Conservation (phyloP, 1,140 invertebrate genomes). For the Archegozetes longisetosus region DNA sequence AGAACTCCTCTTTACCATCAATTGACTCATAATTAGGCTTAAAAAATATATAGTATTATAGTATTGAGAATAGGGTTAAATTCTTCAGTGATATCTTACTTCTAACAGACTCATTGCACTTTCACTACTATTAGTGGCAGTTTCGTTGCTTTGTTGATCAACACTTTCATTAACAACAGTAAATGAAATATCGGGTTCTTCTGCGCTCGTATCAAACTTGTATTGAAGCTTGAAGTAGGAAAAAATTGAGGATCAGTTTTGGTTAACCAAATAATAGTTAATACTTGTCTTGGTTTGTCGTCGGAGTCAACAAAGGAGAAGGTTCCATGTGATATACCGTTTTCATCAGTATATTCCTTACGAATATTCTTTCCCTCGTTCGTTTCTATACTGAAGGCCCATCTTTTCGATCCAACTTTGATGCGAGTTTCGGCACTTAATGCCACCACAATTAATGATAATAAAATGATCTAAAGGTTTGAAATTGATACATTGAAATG, state of each 20-base stretch:
- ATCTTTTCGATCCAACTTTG: slow-evolving; percentile 5
- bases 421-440: slow-evolving; percentile 5
- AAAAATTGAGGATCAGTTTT: not conserved
- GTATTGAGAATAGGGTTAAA: too few species aligned
- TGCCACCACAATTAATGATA: slow-evolving; percentile 6
- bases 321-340: not conserved
- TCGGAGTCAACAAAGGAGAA: not conserved
- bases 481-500: too few species aligned
- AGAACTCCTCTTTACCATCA: slow-evolving; percentile 9
- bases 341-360: slow-evolving; percentile 6
- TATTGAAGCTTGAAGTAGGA: slow-evolving; percentile 5
- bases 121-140: not conserved
- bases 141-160: not conserved
- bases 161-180: slow-evolving; percentile 2
- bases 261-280: not conserved
- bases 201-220: not conserved
- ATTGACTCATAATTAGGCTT: slow-evolving; percentile 12
- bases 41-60: too few species aligned
- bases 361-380: slow-evolving; percentile 6
- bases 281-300: slow-evolving; percentile 8
- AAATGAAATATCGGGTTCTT: slow-evolving; percentile 9
- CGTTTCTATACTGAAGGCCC: slow-evolving; percentile 4
- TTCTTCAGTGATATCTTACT: too few species aligned
- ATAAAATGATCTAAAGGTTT: slow-evolving; percentile 2
- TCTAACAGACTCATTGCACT: not conserved